These are phyloP conservation scores for Caenorhabditis briggsae DNA, from an alignment of 1,140 invertebrate species.

Conservation along the genomic window DNA sequence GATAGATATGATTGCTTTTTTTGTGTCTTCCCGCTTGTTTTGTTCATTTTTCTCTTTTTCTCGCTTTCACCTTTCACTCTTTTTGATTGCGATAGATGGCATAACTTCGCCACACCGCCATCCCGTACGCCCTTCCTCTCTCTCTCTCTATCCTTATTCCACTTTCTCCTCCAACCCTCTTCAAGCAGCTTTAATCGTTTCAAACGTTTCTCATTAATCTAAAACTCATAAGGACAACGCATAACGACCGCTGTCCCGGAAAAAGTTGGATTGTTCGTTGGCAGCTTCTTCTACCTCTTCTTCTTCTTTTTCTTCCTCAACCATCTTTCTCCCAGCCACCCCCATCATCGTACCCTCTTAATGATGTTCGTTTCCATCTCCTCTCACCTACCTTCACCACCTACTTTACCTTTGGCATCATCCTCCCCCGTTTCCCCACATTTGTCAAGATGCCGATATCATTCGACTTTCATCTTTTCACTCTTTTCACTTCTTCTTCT, in stretches of 20 bases:
- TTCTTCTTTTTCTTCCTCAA: neutral
- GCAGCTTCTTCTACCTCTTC: neutral
- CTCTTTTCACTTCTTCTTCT: neutral
- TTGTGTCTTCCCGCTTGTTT: conserved; percentile 26
- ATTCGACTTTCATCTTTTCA: conserved; percentile 30
- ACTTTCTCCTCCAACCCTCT: neutral
- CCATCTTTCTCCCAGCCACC: neutral
- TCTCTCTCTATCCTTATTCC: neutral
- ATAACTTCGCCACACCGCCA: conserved; percentile 12
- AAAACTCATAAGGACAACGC: conserved; percentile 22
- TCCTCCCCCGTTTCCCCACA: conserved; percentile 23
- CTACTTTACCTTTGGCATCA: neutral
- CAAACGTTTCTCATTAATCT: conserved; percentile 26
- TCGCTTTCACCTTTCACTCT: conserved; percentile 48
- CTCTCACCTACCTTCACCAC: conserved; percentile 20
- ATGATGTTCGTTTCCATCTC: conserved; percentile 30
- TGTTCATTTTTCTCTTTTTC: conserved; percentile 43
- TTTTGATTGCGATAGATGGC: conserved; percentile 37
- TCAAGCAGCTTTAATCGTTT: neutral
- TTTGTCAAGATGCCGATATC: conserved; percentile 54
- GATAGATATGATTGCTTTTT: conserved; percentile 54
- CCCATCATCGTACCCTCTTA: conserved; percentile 35
- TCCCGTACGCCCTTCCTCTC: neutral
- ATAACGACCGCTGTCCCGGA: no score
- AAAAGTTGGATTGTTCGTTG: conserved; percentile 9